phyloP scores from a whole-genome alignment of 92 coral and sea anemone genomes.

The Palythoa grandis region DNA sequence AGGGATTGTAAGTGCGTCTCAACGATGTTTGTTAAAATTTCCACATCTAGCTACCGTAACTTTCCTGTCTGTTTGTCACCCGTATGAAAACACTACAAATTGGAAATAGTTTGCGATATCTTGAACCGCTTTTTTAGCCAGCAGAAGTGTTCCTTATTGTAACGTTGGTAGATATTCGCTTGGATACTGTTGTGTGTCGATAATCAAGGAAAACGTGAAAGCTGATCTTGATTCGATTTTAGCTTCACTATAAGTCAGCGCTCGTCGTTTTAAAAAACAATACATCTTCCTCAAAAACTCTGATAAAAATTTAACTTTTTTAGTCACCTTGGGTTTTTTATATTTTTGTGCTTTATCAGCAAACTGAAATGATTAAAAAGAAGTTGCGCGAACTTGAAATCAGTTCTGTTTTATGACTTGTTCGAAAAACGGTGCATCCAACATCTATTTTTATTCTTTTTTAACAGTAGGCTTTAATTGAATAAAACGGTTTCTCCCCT shows the following conservation, averaged over 20 bases:
- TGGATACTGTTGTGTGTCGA: neutral
- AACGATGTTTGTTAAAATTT: constrained; percentile 7
- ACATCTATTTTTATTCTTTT: constrained; percentile 22
- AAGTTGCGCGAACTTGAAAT: constrained; percentile 16
- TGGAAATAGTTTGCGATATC: neutral
- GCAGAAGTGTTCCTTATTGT: neutral
- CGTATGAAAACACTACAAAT: constrained; percentile 20
- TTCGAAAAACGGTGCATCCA: neutral
- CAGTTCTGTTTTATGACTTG: constrained; percentile 4
- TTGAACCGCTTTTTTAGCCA: neutral
- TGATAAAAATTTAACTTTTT: constrained; percentile 24
- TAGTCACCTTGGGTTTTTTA: neutral
- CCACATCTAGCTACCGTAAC: neutral
- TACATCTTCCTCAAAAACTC: constrained; percentile 8
- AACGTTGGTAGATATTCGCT: too few species aligned
- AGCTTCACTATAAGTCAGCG: neutral
- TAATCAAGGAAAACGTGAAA: neutral
- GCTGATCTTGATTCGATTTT: neutral
- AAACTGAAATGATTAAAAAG: constrained; percentile 13
- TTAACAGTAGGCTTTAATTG: constrained; percentile 18
- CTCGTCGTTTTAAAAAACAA: constrained; percentile 33
- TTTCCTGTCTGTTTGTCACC: constrained; percentile 13
- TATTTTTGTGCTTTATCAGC: neutral
- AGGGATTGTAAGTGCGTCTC: neutral
- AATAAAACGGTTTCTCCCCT: constrained; percentile 8